Base-by-base conservation (phyloP, 2,888 invertebrate species). In the Bursaphelenchus okinawaensis region DNA sequence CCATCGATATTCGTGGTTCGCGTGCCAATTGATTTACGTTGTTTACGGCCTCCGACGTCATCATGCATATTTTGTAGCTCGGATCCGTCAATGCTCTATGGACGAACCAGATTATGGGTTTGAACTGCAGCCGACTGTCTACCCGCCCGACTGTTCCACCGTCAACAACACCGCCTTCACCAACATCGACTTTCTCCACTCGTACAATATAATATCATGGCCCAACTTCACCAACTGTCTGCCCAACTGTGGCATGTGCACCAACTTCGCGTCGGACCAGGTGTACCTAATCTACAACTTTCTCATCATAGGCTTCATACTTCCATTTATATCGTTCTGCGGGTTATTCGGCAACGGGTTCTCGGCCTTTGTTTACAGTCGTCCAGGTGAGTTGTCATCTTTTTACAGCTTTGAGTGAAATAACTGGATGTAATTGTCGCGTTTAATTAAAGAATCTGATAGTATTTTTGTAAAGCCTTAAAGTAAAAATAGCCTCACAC, bases 321-420 rank as follows among this genome's bases (percentile, higher is more conserved):
- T 81, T 4, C 81, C 81, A 1, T 69, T 78, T n/a, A 73, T 79
- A 64, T 76, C 75, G 12, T 62, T 77, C 26, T 74, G 78, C 62
- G 81, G 81, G 16, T 67, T 82, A 12, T 61, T 76, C 50, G 81
- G 81, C 28, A 81, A 81, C 68, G 73, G 68, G 7, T 63, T 80
- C 50, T 79, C 81, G 0, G 77, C 80, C 0, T 82, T 75, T 66
- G 73, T 81, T 52, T 81, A 81, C 64, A 76, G 75, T 63, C 65
- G 81, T 19, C 75, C 74, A 66, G 74, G 77, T 78, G 56, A 56
- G 68, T 62, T 50, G 24, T 31, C 23, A 22, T 50, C 31, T 19
- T 54, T 54, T 19, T n/a, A n/a, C n/a, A n/a, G n/a, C n/a, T n/a
- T 57, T 26, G 29, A 57, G 40, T 9, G 22, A 24, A 31, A 23